phyloP scores from a whole-genome alignment of 1,140 invertebrate genomes.

The Drosophila hydei region DNA sequence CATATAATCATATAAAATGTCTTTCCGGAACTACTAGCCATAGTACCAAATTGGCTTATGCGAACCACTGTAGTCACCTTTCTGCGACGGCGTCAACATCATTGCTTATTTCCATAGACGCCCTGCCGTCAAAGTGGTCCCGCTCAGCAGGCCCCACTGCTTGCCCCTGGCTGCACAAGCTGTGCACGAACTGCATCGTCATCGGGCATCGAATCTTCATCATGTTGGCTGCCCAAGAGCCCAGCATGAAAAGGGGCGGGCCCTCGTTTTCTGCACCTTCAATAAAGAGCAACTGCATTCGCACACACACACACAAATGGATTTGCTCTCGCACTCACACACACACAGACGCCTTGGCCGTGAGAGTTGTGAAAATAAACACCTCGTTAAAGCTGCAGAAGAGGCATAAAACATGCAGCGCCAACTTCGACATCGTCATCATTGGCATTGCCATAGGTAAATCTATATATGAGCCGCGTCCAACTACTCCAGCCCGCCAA shows the following conservation, averaged over 20 bases:
- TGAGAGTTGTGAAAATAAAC: slow-evolving; percentile 83
- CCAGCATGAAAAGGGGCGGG: slow-evolving; percentile 75
- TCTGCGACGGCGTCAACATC: slow-evolving; percentile 66
- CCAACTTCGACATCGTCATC: slow-evolving; percentile 60
- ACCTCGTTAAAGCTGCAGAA: slow-evolving; percentile 82
- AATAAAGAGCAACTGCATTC: slow-evolving; percentile 53
- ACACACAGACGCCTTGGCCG: slow-evolving; percentile 42
- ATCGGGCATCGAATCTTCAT: slow-evolving; percentile 68
- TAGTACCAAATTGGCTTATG: not conserved
- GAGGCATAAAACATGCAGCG: slow-evolving; percentile 81
- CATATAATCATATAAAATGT: too few relatives aligned
- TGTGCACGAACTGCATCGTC: slow-evolving; percentile 63
- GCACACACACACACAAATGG: slow-evolving; percentile 30
- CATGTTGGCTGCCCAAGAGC: slow-evolving; percentile 63
- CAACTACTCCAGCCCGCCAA: not conserved
- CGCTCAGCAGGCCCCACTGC: slow-evolving; percentile 5
- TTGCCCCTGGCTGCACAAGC: not conserved
- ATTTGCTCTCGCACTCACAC: not conserved
- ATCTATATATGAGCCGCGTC: slow-evolving; percentile 37
- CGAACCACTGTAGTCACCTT: slow-evolving; percentile 38
- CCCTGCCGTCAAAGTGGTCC: slow-evolving; percentile 66
- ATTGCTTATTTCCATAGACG: slow-evolving; percentile 75
- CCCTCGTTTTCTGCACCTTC: slow-evolving; percentile 80
- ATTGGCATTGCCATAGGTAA: slow-evolving; percentile 67
- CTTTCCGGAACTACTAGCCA: too few relatives aligned